Evolutionary conservation across 2,888 invertebrate species (phyloP).

Genomic region (Salticus scenicus): DNA sequence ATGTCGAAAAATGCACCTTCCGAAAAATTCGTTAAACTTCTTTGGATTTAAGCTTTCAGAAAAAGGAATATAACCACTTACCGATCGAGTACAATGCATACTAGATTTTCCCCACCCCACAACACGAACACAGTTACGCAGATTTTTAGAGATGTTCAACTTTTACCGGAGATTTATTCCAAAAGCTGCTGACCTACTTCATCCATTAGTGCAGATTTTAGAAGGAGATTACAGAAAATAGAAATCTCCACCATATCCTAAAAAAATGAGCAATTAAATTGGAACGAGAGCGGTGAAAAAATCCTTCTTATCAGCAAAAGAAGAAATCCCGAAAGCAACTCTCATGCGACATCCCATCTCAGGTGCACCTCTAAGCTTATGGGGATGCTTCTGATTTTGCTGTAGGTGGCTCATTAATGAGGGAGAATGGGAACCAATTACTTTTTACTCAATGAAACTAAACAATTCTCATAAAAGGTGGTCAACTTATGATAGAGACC

Average conservation of each 20-base stretch:
- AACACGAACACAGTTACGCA: slow-evolving; percentile 36
- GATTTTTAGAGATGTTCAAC: slow-evolving; percentile 63
- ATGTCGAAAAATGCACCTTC: slow-evolving; percentile 40
- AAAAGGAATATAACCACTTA: slow-evolving; percentile 34
- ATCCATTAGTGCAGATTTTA: slow-evolving; percentile 26
- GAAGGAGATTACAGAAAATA: slow-evolving; percentile 31
- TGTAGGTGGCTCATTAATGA: slow-evolving; percentile 72
- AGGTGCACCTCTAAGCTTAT: slow-evolving; percentile 17
- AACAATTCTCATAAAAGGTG: slow-evolving; percentile 39
- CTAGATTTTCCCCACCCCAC: slow-evolving; percentile 53
- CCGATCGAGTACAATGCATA: slow-evolving; percentile 52
- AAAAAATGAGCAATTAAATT: not conserved
- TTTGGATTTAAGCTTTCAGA: slow-evolving; percentile 14
- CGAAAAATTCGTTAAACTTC: slow-evolving; percentile 6
- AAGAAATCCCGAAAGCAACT: slow-evolving; percentile 31
- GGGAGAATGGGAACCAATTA: slow-evolving; percentile 2
- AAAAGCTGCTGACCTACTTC: slow-evolving; percentile 25
- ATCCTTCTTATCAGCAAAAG: not conserved
- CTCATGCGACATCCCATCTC: slow-evolving; percentile 38
- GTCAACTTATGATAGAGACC: slow-evolving; percentile 71
- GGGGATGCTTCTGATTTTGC: slow-evolving; percentile 75
- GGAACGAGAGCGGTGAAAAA: not conserved
- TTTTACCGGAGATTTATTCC: slow-evolving; percentile 50
- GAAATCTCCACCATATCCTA: slow-evolving; percentile 9
- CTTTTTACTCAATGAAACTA: slow-evolving; percentile 22